Conservation (phyloP, 1,140 invertebrate genomes). For the Heliconius hewitsoni region DNA sequence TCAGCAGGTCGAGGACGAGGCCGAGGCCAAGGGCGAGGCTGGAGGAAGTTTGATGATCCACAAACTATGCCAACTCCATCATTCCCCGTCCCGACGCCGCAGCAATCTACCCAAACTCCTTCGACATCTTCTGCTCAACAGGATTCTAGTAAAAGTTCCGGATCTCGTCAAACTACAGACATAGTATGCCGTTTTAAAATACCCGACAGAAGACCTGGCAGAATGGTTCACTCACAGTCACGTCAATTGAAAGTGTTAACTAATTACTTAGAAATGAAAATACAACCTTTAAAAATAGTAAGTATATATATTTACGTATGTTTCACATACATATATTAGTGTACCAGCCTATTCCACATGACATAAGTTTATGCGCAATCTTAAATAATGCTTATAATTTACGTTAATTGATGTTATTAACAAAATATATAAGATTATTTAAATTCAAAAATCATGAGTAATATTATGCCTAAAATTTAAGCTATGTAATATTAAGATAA, state of each 20-base stretch:
- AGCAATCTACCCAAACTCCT: background rate
- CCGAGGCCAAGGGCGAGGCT: background rate
- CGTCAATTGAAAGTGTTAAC: slow-evolving; percentile 45
- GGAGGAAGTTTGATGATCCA: background rate
- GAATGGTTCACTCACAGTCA: slow-evolving; percentile 33
- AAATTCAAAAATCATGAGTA: no score
- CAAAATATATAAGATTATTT: no score
- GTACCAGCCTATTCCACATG: no score
- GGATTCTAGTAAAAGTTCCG: background rate
- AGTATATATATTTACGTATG: slow-evolving; percentile 38
- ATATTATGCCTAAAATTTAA: no score
- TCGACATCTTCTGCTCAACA: background rate
- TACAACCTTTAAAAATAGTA: slow-evolving; percentile 63
- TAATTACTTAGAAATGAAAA: slow-evolving; percentile 67
- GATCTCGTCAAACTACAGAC: background rate
- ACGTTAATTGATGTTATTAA: no score
- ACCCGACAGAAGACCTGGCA: slow-evolving; percentile 52
- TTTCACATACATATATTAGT: no score
- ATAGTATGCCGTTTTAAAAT: slow-evolving; percentile 47
- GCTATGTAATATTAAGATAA: no score
- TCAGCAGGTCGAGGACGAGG: background rate
- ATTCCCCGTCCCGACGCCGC: background rate
- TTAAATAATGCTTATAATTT: no score
- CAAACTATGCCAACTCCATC: background rate
- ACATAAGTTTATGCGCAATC: no score